Evolutionary conservation across 2,888 invertebrate species (phyloP), one percentile per base, ranked within the genome.

Genomic region (Dioctria linearis): DNA sequence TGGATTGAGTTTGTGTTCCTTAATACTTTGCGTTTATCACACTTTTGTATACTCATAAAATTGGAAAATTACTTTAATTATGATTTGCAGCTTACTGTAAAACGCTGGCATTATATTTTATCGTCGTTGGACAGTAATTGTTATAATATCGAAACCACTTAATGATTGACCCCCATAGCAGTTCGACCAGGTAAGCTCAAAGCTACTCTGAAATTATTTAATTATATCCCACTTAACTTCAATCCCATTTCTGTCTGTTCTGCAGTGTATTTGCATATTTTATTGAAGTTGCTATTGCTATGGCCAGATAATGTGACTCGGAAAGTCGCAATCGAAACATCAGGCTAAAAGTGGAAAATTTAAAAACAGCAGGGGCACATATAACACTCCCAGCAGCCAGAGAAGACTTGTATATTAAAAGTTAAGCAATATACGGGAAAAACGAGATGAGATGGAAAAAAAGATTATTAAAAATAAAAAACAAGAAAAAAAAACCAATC

Each of bases 211-310:
- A 51, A 69, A 37, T 69, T 51, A 51, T 69, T 69, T 69, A 69
- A 69, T 69, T 69, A 69, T 51, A 69, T 51, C 39, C 69, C 69
- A 69, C 69, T 69, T 69, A 69, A 51, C 39, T 51, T 39, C 11
- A 69, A 37, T 69, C 67, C 11, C 51, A 69, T 69, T 51, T 39
- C 69, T 69, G 69, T 69, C 69, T 51, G 37, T 51, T 9, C 54
- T 51, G 51, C 69, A 25, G 49, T 69, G 51, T 69, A 69, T 69
- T 69, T 69, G 69, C 69, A 69, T 69, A 69, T 69, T 69, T 69
- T 69, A 69, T 69, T 37, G 69, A 51, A 11, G n/a, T 39, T n/a
- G 39, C 40, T 69, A 54, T 37, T 69, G 51, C 69, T 25, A 25
- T 37, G 49, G 69, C 40, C 51, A 25, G 51, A 51, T 51, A 69